phyloP scores from a whole-genome alignment of 2,888 invertebrate genomes.

The Gordius sp. region DNA sequence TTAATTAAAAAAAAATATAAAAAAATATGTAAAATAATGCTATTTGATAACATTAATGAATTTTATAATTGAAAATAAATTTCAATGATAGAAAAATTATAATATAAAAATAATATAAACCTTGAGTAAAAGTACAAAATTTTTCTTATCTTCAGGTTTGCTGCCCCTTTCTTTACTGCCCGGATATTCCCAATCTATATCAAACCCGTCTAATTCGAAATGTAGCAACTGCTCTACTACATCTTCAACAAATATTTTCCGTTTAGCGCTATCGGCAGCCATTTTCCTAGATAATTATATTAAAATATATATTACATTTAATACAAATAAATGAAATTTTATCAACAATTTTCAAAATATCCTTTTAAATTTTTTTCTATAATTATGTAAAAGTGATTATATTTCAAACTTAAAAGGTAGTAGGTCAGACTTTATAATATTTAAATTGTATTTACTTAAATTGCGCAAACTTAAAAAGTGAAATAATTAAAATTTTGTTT shows the following conservation, averaged over 20 bases:
- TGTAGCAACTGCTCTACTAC: not conserved
- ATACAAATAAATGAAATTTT: not conserved
- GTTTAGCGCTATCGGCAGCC: not conserved
- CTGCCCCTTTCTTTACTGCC: not conserved
- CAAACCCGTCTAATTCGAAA: slow-evolving; percentile 3
- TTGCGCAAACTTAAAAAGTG: not conserved
- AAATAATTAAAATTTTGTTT: not conserved
- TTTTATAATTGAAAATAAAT: not conserved
- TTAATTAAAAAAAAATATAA: too few relatives aligned
- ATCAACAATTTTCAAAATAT: not conserved
- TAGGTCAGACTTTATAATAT: not conserved
- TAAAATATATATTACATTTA: not conserved
- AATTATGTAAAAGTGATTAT: not conserved
- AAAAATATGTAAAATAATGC: too few relatives aligned
- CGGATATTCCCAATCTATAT: slow-evolving; percentile 14
- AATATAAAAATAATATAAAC: not conserved
- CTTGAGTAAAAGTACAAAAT: not conserved
- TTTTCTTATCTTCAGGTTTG: not conserved
- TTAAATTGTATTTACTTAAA: not conserved
- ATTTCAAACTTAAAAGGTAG: not conserved
- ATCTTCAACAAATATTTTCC: not conserved
- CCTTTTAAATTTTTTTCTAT: not conserved
- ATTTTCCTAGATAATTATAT: too few relatives aligned
- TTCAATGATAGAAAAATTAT: not conserved
- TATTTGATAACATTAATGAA: too few relatives aligned